phyloP scores from a whole-genome alignment of 2,113 vertebrate genomes.

The Pygoscelis adeliae region DNA sequence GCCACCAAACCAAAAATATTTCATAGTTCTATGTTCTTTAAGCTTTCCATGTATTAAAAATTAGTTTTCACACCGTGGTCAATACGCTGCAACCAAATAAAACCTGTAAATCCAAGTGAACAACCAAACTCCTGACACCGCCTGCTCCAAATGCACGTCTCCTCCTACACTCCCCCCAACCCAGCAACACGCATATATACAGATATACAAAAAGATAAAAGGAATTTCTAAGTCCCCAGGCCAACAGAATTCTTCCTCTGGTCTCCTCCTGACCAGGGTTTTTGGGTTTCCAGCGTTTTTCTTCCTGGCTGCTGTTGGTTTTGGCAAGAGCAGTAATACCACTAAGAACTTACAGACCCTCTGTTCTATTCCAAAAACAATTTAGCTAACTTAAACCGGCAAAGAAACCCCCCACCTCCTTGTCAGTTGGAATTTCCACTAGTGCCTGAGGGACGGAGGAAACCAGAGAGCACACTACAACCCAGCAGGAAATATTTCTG shows the following conservation, averaged over 20 bases:
- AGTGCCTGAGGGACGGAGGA: neutral
- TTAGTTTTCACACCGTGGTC: neutral
- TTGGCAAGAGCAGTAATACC: neutral
- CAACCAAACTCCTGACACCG: neutral
- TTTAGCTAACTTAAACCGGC: neutral
- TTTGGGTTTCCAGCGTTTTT: neutral
- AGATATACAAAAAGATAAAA: neutral
- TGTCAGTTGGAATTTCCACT: neutral
- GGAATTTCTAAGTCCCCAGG: neutral
- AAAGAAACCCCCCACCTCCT: neutral
- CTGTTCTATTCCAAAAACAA: neutral
- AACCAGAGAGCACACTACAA: neutral
- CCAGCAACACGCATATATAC: neutral
- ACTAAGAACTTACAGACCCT: neutral
- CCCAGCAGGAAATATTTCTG: slow-evolving; percentile 16
- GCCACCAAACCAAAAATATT: neutral
- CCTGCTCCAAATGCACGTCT: neutral
- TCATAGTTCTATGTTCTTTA: neutral
- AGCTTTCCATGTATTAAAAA: neutral
- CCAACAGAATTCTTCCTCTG: neutral
- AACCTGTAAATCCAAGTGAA: neutral
- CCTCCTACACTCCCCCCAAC: neutral
- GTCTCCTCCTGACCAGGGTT: neutral
- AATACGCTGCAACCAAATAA: neutral
- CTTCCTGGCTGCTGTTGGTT: neutral